A percentile compares a stretch with the other conserved stretches of the same genome.
Evolutionary conservation across 1,140 invertebrate genomes (phyloP).

Genomic region (Neodiprion virginianus): DNA sequence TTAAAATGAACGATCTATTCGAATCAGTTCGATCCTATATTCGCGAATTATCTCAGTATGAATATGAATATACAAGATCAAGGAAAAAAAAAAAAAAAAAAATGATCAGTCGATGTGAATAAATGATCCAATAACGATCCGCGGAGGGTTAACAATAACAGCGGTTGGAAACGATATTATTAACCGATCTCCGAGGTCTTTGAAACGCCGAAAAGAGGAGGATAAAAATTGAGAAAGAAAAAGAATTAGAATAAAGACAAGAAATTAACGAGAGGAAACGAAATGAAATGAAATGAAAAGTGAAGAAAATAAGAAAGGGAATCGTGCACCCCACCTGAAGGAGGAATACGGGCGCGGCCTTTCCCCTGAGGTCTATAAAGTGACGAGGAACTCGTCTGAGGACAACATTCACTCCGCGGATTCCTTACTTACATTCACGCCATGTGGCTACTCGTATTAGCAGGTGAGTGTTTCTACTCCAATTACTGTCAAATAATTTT

Average conservation of each 20-base stretch:
- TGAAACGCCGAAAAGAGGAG: too few relatives aligned
- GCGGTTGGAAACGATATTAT: too few relatives aligned
- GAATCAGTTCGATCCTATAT: too few relatives aligned
- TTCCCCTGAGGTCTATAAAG: conserved; percentile 5
- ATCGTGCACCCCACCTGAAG: not conserved
- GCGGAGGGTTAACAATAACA: too few relatives aligned
- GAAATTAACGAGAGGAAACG: not conserved
- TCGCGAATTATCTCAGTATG: too few relatives aligned
- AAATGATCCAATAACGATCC: too few relatives aligned
- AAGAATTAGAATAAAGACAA: not conserved
- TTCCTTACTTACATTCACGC: not conserved
- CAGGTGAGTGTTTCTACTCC: not conserved
- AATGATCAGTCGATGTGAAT: too few relatives aligned
- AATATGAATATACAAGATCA: too few relatives aligned
- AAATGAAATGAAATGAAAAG: not conserved
- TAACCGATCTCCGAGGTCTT: too few relatives aligned
- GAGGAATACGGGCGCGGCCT: not conserved
- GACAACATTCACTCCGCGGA: not conserved
- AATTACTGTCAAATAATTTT: not conserved
- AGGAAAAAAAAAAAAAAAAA: too few relatives aligned
- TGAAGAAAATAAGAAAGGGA: not conserved
- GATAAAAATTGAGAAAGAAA: not conserved
- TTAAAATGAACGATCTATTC: too few relatives aligned
- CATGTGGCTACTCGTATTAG: conserved; percentile 1
- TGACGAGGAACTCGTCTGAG: conserved; percentile 3